phyloP scores from a whole-genome alignment of 2,113 vertebrate genomes.

The Aldabrachelys gigantea region DNA sequence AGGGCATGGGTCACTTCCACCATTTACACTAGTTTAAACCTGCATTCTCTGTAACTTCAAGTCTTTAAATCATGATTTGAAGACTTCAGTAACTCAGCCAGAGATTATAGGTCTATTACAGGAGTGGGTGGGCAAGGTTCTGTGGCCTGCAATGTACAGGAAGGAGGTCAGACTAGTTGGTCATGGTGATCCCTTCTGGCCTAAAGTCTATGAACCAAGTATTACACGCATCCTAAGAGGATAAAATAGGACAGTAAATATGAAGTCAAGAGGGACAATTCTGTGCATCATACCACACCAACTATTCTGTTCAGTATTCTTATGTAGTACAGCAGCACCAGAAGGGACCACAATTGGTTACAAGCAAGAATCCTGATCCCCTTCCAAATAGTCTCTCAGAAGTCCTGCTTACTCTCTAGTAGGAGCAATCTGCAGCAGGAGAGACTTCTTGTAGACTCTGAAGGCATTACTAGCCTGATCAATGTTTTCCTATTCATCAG shows the following conservation, averaged over 20 bases:
- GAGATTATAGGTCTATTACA: background rate
- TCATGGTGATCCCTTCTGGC: background rate
- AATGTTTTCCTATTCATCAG: background rate
- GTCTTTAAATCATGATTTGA: background rate
- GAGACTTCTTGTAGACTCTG: background rate
- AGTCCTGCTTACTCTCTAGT: background rate
- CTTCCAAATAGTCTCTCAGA: background rate
- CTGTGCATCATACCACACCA: background rate
- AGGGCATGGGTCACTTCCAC: background rate
- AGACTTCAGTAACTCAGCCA: background rate
- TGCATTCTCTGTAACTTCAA: background rate
- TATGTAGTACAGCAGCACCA: background rate
- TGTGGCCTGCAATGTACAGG: background rate
- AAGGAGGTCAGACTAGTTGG: background rate
- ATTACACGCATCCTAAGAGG: background rate
- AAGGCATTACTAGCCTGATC: background rate
- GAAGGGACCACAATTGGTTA: background rate
- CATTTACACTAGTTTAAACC: too few species aligned
- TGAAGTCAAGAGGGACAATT: accelerated
- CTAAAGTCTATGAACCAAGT: background rate
- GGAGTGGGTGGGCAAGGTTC: background rate
- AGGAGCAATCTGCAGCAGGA: background rate
- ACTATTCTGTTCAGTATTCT: background rate
- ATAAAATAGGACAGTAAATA: background rate
- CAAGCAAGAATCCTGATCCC: accelerated